Evolutionary conservation across 2,113 vertebrate genomes (phyloP).

Genomic region (Trichomycterus rosablanca): DNA sequence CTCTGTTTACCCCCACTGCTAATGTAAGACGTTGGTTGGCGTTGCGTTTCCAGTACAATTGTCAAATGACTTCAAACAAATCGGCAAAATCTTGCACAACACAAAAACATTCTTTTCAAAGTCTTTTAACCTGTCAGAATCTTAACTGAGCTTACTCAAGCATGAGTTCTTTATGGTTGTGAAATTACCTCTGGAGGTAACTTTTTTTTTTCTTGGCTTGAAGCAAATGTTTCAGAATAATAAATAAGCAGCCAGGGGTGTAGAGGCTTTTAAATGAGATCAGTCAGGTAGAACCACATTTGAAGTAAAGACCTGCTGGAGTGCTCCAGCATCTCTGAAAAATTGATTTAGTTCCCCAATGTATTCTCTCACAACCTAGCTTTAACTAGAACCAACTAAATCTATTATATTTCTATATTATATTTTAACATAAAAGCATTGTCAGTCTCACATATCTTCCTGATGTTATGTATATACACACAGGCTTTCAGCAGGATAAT

Average conservation of each 20-base stretch:
- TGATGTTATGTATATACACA: too few species aligned
- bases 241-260: neutral
- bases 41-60: slow-evolving; percentile 39
- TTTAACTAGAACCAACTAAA: neutral
- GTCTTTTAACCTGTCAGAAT: slow-evolving; percentile 19
- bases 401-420: slow-evolving; percentile 5
- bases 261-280: slow-evolving; percentile 25
- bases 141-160: slow-evolving; percentile 40
- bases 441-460: neutral
- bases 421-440: neutral
- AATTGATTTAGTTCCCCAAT: too few species aligned
- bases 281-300: slow-evolving; percentile 24
- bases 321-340: neutral
- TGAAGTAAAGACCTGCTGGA: neutral
- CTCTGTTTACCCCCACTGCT: slow-evolving; percentile 22
- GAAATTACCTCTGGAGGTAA: slow-evolving; percentile 47
- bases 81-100: slow-evolving; percentile 38
- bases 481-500: too few species aligned
- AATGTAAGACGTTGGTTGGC: slow-evolving; percentile 36
- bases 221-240: neutral
- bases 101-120: slow-evolving; percentile 29
- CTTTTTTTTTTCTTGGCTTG: slow-evolving; percentile 17
- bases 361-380: slow-evolving; percentile 8
- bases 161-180: slow-evolving; percentile 53
- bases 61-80: neutral